Evolutionary conservation across 2,888 invertebrate species (phyloP).

Genomic region (Ptychoptera albimana): DNA sequence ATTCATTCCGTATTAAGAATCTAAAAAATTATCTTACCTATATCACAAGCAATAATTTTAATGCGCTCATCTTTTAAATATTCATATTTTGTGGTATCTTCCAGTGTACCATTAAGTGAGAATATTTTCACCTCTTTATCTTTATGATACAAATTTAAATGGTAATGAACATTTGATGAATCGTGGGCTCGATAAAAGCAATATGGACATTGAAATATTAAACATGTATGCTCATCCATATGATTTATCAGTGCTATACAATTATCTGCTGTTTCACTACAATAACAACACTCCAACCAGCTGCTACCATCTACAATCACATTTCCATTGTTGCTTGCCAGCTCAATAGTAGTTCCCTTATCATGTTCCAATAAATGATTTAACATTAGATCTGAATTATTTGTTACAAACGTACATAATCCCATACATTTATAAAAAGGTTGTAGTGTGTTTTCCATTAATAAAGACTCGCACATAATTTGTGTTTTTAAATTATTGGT

Average conservation of each 20-base stretch:
- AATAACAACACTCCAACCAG: conserved; percentile 41
- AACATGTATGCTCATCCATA: conserved; percentile 42
- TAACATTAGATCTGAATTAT: conserved; percentile 22
- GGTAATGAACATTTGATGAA: conserved; percentile 7
- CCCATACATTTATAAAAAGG: conserved; percentile 39
- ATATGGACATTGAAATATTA: conserved; percentile 43
- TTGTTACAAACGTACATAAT: conserved; percentile 34
- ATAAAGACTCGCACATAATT: conserved; percentile 1
- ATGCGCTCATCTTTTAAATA: too few relatives aligned
- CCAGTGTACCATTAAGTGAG: neutral
- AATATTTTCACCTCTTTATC: neutral
- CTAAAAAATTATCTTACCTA: too few relatives aligned
- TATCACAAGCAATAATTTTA: too few relatives aligned
- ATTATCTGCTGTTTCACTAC: conserved; percentile 31
- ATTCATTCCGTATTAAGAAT: too few relatives aligned
- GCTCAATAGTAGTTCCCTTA: conserved; percentile 6
- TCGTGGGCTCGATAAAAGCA: conserved; percentile 48
- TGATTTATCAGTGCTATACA: conserved; percentile 37
- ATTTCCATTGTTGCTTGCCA: neutral
- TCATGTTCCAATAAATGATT: conserved; percentile 28
- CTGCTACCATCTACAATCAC: conserved; percentile 24
- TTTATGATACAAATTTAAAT: conserved; percentile 8
- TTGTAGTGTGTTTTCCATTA: conserved; percentile 7
- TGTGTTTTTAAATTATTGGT: conserved; percentile 5
- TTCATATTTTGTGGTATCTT: neutral